Evolutionary conservation across 2,797 vertebrate genomes (phyloP).

Genomic region (Remorina albescens): DNA sequence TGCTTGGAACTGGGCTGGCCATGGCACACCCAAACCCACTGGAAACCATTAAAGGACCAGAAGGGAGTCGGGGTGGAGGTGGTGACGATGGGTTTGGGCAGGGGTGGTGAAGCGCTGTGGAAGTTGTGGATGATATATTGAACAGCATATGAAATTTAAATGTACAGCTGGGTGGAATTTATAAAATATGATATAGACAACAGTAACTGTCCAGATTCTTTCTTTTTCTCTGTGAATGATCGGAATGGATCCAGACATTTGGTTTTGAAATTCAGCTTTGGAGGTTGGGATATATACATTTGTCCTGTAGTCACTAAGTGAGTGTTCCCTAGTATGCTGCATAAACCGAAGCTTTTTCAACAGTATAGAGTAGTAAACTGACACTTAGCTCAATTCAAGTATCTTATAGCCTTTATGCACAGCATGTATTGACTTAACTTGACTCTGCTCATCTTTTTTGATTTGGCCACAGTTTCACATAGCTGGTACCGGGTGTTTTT

Average conservation of each 20-base stretch:
- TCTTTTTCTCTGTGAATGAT: not conserved
- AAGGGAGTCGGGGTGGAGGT: not conserved
- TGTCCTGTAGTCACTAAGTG: not conserved
- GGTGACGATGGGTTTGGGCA: not conserved
- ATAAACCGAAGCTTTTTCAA: not conserved
- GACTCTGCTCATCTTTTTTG: no score
- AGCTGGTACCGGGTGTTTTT: no score
- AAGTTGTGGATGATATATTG: not conserved
- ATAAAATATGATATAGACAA: not conserved
- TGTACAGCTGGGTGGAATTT: not conserved
- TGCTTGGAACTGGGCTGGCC: slow-evolving; percentile 44
- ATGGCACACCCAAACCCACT: slow-evolving; percentile 74
- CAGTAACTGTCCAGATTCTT: not conserved
- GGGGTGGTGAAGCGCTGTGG: not conserved
- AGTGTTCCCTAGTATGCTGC: not conserved
- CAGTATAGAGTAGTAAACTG: no score
- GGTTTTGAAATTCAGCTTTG: not conserved
- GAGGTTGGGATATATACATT: not conserved
- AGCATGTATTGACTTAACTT: no score
- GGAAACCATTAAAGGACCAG: slow-evolving; percentile 48
- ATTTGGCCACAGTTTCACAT: no score
- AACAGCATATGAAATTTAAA: not conserved
- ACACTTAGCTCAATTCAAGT: no score
- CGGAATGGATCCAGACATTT: not conserved
- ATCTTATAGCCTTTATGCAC: no score